Conservation (phyloP, 2,797 vertebrate species). For the Phoxinus dragarum region DNA sequence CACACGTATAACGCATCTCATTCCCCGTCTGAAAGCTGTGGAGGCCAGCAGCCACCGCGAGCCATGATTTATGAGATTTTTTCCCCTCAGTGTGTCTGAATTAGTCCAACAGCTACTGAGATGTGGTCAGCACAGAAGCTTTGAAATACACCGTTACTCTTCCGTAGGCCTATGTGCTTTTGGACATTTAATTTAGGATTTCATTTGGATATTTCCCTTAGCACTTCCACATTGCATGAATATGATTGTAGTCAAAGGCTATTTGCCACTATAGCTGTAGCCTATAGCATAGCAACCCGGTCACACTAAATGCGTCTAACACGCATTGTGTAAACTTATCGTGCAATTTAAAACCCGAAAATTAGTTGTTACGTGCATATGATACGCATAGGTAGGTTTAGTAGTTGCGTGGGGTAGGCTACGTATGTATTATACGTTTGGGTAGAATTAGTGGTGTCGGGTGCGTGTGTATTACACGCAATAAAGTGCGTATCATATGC, state of each 20-base stretch:
- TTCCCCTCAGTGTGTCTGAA: conserved; percentile 60
- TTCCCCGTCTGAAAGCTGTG: conserved; percentile 81
- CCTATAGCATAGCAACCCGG: not conserved
- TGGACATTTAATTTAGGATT: not conserved
- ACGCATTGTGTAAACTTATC: too few relatives aligned
- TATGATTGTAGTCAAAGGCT: not conserved
- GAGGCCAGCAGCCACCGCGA: conserved; percentile 78
- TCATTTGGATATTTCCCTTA: not conserved
- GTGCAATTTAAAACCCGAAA: too few relatives aligned
- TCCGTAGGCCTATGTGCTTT: not conserved
- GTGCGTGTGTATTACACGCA: too few relatives aligned
- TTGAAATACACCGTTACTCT: conserved; percentile 10
- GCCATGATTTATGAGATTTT: conserved; percentile 81
- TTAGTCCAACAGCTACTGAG: conserved; percentile 52
- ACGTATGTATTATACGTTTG: too few relatives aligned
- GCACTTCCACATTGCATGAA: not conserved
- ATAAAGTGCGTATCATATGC: too few relatives aligned
- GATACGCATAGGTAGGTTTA: too few relatives aligned
- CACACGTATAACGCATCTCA: conserved; percentile 81
- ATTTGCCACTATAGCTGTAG: not conserved
- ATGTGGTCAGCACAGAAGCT: conserved; percentile 49
- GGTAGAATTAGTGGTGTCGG: too few relatives aligned
- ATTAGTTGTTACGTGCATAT: too few relatives aligned
- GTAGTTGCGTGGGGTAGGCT: too few relatives aligned
- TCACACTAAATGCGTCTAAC: too few relatives aligned